Conservation (phyloP, 1,140 invertebrate genomes). For the Drosophila mauritiana region DNA sequence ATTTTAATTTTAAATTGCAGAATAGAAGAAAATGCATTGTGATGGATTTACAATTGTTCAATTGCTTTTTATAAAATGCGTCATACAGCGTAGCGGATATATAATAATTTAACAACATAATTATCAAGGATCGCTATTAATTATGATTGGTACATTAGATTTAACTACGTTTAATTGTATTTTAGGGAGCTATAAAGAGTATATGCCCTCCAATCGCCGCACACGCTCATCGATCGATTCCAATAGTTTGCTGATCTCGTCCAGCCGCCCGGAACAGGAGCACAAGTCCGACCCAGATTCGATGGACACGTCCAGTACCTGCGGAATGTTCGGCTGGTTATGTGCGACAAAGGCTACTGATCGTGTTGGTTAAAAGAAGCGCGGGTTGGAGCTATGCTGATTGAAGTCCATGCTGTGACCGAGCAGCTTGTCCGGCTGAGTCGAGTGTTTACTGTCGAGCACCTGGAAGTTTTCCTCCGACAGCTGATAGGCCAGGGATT, state of each 20-base stretch:
- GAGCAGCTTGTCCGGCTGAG: conserved; percentile 23
- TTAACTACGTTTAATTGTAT: no score
- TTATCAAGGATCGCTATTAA: no score
- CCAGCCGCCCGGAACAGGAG: conserved; percentile 51
- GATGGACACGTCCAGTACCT: conserved; percentile 68
- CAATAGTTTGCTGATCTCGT: conserved; percentile 44
- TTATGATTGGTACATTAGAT: no score
- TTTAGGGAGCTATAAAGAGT: conserved; percentile 20
- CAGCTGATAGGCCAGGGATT: conserved; percentile 61
- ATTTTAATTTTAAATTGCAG: no score
- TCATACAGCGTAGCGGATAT: no score
- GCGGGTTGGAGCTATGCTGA: conserved; percentile 9
- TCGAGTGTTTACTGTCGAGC: conserved; percentile 72
- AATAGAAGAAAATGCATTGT: no score
- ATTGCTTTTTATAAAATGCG: no score
- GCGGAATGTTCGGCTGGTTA: conserved; percentile 58
- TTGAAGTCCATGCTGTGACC: conserved; percentile 17
- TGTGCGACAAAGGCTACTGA: conserved; percentile 24
- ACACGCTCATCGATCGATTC: conserved; percentile 52
- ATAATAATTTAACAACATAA: no score
- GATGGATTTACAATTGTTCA: no score
- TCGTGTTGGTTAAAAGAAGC: conserved; percentile 27
- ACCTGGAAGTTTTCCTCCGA: conserved; percentile 78
- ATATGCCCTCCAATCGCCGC: conserved; percentile 53
- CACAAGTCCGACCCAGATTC: conserved; percentile 60